Percentiles rank a stretch among this genome's conserved stretches.
These are phyloP conservation scores for Ammodytes dubius DNA, from an alignment of 2,113 vertebrate species.

Conservation along the genomic window DNA sequence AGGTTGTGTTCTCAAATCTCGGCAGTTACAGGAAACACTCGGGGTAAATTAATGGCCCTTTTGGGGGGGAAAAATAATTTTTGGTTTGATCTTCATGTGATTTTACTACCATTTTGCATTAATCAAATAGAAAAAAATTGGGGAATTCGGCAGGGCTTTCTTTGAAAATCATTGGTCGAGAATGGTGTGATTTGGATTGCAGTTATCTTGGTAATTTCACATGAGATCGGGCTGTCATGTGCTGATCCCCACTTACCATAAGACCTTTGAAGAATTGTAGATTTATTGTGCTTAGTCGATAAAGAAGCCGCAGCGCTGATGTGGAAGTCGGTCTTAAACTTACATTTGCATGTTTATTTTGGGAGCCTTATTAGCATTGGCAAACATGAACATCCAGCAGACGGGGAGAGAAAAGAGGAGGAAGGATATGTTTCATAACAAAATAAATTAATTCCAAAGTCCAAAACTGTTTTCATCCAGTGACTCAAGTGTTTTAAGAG, in stretches of 20 bases:
- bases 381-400: constrained; percentile 65
- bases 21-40: background rate
- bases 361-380: constrained; percentile 74
- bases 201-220: background rate
- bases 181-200: background rate
- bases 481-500: constrained; percentile 40
- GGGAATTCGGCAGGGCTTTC: background rate
- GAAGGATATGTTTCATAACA: constrained; percentile 61
- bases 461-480: constrained; percentile 41
- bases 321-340: constrained; percentile 75
- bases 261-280: constrained; percentile 36
- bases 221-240: background rate
- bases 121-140: background rate
- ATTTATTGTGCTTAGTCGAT: constrained; percentile 38
- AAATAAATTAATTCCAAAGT: constrained; percentile 56
- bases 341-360: constrained; percentile 78
- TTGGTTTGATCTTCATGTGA: background rate
- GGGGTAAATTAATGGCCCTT: background rate
- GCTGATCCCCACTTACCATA: background rate
- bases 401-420: background rate
- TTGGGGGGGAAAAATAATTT: background rate
- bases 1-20: background rate
- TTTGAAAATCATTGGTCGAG: background rate
- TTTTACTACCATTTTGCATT: background rate
- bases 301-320: constrained; percentile 39